Percentiles rank a stretch among this genome's conserved stretches.
Evolutionary conservation across 2,797 vertebrate species (phyloP).

Genomic region (Spinus pinus): DNA sequence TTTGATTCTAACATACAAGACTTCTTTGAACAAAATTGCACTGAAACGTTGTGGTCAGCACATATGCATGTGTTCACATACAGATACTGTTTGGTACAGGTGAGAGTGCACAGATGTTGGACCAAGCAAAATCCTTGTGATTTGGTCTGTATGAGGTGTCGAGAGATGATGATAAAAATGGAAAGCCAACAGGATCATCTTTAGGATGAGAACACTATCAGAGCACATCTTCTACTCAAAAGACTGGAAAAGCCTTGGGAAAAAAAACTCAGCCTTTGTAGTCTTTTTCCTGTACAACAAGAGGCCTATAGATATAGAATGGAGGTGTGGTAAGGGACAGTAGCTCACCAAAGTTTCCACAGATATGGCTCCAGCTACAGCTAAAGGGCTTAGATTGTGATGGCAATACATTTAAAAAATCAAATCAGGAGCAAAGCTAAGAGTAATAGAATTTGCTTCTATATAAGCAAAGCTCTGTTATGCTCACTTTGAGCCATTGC

Average conservation of each 20-base stretch:
- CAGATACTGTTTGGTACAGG: neutral
- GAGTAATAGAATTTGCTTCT: neutral
- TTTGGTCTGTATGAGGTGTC: neutral
- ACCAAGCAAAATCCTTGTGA: neutral
- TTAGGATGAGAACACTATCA: neutral
- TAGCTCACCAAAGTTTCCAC: neutral
- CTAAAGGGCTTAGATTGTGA: neutral
- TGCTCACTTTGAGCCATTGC: neutral
- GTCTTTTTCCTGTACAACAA: neutral
- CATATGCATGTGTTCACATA: fast-evolving
- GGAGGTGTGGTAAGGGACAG: neutral
- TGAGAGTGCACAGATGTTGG: fast-evolving
- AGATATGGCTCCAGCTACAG: neutral
- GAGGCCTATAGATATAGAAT: neutral
- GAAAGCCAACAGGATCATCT: neutral
- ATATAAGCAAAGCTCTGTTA: neutral
- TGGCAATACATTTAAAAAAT: neutral
- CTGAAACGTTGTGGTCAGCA: neutral
- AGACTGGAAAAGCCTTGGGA: neutral
- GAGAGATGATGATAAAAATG: neutral
- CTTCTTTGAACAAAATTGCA: neutral
- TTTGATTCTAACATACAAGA: neutral
- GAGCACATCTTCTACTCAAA: neutral
- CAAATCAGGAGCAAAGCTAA: neutral
- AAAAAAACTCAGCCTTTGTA: fast-evolving